phyloP scores from a whole-genome alignment of 1,140 invertebrate species.

The Drosophila baimaii region DNA sequence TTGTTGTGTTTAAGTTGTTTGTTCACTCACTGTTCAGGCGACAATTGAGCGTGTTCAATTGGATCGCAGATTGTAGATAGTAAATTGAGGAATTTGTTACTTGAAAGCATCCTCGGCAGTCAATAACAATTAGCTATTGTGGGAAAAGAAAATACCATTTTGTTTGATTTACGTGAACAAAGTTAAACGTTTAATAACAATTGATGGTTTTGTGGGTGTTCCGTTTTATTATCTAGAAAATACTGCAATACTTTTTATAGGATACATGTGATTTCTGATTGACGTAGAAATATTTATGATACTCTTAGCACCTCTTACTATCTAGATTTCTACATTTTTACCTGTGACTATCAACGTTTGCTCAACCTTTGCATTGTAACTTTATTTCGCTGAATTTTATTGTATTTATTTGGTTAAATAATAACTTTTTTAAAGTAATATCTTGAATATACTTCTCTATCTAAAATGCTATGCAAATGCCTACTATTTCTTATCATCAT shows the following conservation, averaged over 20 bases:
- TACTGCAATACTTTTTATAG: neutral
- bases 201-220: neutral
- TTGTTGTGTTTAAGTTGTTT: constrained; percentile 12
- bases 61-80: constrained; percentile 8
- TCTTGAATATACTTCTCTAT: neutral
- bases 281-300: constrained; percentile 12
- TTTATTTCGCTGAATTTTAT: neutral
- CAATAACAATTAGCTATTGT: constrained; percentile 8
- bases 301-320: neutral
- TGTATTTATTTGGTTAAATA: neutral
- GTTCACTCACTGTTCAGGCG: constrained; percentile 22
- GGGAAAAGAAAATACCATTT: neutral
- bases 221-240: constrained; percentile 1
- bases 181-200: neutral
- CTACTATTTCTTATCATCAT: neutral
- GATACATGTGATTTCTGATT: neutral
- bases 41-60: constrained; percentile 30
- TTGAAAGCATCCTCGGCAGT: constrained; percentile 8
- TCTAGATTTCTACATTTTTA: neutral
- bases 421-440: neutral
- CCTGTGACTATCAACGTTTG: neutral
- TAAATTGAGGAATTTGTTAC: constrained; percentile 13
- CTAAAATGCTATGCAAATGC: neutral
- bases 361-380: too few species aligned
- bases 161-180: constrained; percentile 1